Percentiles rank a stretch among this genome's conserved stretches.
Conservation (phyloP, 2,797 vertebrate species). For the Sphenodon punctatus region DNA sequence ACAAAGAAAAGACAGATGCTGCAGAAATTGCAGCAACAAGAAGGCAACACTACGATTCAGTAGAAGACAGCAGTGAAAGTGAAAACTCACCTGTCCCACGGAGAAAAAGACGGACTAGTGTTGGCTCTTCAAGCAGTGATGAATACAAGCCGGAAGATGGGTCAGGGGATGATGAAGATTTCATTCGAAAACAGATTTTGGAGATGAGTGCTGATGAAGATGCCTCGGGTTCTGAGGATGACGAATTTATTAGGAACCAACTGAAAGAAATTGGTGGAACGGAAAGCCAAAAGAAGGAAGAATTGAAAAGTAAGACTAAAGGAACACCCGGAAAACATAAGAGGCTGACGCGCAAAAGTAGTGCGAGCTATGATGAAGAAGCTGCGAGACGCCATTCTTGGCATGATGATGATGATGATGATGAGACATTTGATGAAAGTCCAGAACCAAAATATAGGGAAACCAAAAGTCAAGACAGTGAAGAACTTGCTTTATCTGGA, state of each 20-base stretch:
- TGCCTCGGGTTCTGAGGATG: constrained; percentile 88
- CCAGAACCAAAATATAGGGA: constrained; percentile 80
- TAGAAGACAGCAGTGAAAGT: constrained; percentile 90
- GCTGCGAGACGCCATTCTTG: constrained; percentile 73
- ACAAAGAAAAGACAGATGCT: constrained; percentile 50
- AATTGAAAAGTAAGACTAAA: constrained; percentile 73
- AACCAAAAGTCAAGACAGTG: constrained; percentile 83
- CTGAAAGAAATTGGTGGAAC: constrained; percentile 73
- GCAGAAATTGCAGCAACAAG: constrained; percentile 48
- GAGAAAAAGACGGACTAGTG: constrained; percentile 80
- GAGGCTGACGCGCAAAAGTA: constrained; percentile 73
- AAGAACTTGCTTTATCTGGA: constrained; percentile 75
- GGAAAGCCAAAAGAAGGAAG: constrained; percentile 78
- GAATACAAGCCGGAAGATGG: constrained; percentile 90
- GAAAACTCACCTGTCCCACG: constrained; percentile 87
- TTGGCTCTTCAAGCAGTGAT: constrained; percentile 90
- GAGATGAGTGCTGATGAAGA: constrained; percentile 91
- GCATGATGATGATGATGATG: constrained; percentile 74
- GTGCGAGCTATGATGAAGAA: constrained; percentile 79
- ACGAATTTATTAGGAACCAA: constrained; percentile 81
- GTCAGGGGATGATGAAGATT: constrained; percentile 91
- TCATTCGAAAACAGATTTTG: constrained; percentile 91
- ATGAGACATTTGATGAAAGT: constrained; percentile 79
- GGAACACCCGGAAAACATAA: constrained; percentile 71
- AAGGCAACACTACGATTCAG: constrained; percentile 81